These are phyloP conservation scores for Eurytoma adleriae DNA, from an alignment of 2,888 invertebrate species.

Conservation along the genomic window DNA sequence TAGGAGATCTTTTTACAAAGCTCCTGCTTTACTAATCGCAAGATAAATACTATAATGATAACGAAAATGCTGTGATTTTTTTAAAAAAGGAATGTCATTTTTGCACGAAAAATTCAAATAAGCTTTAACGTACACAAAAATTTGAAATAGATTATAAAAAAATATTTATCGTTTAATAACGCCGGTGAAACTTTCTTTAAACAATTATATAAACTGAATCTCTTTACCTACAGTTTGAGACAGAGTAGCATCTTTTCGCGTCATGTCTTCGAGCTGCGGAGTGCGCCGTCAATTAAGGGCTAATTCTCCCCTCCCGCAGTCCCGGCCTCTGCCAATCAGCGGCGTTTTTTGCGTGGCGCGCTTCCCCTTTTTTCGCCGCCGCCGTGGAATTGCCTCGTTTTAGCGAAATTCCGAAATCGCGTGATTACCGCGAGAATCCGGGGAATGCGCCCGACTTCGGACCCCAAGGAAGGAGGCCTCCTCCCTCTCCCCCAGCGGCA, in stretches of 20 bases:
- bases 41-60: too few relatives aligned
- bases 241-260: not conserved
- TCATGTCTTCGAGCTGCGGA: not conserved
- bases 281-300: not conserved
- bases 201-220: not conserved
- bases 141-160: too few relatives aligned
- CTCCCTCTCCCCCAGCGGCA: not conserved
- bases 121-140: too few relatives aligned
- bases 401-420: conserved; percentile 30
- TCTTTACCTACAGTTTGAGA: not conserved
- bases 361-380: not conserved
- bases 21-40: too few relatives aligned
- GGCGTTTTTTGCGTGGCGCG: not conserved
- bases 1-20: too few relatives aligned
- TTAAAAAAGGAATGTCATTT: too few relatives aligned
- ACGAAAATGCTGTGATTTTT: too few relatives aligned
- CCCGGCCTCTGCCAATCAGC: not conserved
- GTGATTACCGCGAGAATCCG: conserved; percentile 30
- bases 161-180: too few relatives aligned
- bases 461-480: not conserved
- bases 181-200: not conserved
- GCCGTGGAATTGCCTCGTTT: not conserved
- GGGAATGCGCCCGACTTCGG: conserved; percentile 23
- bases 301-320: not conserved
- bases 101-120: too few relatives aligned